Evolutionary conservation across 2,888 invertebrate species (phyloP).

Genomic region (Zygogramma bicolorata): DNA sequence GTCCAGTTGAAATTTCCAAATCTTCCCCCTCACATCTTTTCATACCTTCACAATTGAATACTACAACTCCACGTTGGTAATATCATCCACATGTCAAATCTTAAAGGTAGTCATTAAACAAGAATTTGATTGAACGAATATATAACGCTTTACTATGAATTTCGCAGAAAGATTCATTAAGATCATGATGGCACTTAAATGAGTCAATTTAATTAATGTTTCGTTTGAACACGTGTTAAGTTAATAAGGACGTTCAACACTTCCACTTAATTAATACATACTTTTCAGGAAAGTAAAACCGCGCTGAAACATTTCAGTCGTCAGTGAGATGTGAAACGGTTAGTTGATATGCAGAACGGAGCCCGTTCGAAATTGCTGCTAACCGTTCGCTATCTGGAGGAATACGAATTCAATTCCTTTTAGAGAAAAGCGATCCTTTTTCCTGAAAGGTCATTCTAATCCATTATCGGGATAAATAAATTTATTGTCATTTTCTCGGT

Average conservation of each 20-base stretch:
- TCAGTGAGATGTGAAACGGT: constrained; percentile 39
- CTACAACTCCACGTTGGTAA: not conserved
- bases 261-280: constrained; percentile 48
- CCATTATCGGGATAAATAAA: constrained; percentile 37
- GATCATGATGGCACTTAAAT: constrained; percentile 24
- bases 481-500: constrained; percentile 41
- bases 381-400: constrained; percentile 30
- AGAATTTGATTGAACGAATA: not conserved
- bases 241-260: constrained; percentile 46
- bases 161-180: constrained; percentile 11
- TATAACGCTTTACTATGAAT: not conserved
- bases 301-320: constrained; percentile 31
- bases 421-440: constrained; percentile 38
- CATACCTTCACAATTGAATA: too few species aligned
- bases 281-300: constrained; percentile 47
- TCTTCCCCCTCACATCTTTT: too few species aligned
- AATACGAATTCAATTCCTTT: constrained; percentile 45
- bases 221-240: constrained; percentile 38
- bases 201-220: constrained; percentile 34
- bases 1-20: not conserved
- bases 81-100: not conserved
- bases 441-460: constrained; percentile 43
- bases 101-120: not conserved
- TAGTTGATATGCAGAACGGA: constrained; percentile 55
- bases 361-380: constrained; percentile 47